Conservation (phyloP, 2,797 vertebrate species). For the Eospalax fontanierii region DNA sequence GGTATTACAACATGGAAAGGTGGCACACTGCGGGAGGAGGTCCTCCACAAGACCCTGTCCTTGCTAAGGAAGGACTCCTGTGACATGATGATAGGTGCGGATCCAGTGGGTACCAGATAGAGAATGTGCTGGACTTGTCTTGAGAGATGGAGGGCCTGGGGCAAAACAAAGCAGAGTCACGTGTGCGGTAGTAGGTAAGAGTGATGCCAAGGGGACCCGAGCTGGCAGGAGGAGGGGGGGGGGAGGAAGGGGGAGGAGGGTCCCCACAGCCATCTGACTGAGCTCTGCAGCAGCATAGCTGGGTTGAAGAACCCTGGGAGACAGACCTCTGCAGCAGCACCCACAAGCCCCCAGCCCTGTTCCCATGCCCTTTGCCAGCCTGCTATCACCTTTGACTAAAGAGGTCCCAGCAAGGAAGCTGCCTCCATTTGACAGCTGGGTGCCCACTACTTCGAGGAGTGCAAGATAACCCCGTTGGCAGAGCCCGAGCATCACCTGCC, state of each 20-base stretch:
- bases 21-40: too few relatives aligned
- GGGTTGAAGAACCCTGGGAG: too few relatives aligned
- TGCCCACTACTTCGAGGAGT: not conserved
- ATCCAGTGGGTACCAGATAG: too few relatives aligned
- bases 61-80: too few relatives aligned
- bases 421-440: not conserved
- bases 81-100: too few relatives aligned
- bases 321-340: not conserved
- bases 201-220: not conserved
- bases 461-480: too few relatives aligned
- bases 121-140: too few relatives aligned
- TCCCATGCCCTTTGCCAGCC: not conserved
- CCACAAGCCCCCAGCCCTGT: not conserved
- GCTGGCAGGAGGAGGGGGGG: too few relatives aligned
- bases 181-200: too few relatives aligned
- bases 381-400: not conserved
- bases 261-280: not conserved
- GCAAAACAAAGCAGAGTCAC: not conserved
- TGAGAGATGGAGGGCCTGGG: not conserved
- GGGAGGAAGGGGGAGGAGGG: not conserved
- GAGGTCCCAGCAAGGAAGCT: not conserved
- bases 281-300: not conserved
- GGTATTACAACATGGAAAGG: too few relatives aligned
- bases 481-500: too few relatives aligned
- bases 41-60: too few relatives aligned